phyloP scores from a whole-genome alignment of 1,140 invertebrate species.

The Ganaspis sp. region DNA sequence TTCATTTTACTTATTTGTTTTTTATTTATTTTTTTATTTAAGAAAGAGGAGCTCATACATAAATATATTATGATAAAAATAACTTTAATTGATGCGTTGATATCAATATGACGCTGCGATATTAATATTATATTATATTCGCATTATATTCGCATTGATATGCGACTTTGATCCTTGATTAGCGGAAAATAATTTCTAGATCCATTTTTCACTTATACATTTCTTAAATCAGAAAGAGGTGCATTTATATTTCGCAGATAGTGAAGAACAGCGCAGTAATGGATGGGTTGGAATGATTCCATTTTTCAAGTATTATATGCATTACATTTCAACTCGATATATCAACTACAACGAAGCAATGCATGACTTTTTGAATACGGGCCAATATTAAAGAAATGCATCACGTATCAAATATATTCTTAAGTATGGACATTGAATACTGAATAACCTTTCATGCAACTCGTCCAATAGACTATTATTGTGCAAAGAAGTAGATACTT shows the following conservation, averaged over 20 bases:
- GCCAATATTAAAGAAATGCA: slow-evolving; percentile 21
- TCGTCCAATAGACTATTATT: neutral
- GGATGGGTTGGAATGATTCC: neutral
- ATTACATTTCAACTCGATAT: slow-evolving; percentile 12
- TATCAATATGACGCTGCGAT: too few relatives aligned
- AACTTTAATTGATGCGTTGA: too few relatives aligned
- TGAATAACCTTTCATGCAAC: neutral
- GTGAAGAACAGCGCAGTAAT: neutral
- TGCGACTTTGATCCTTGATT: too few relatives aligned
- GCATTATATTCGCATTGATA: too few relatives aligned
- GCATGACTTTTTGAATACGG: slow-evolving; percentile 3
- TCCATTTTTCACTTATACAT: neutral
- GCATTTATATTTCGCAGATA: neutral
- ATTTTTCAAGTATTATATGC: slow-evolving; percentile 16
- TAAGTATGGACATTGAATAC: slow-evolving; percentile 13
- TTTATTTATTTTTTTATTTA: too few relatives aligned
- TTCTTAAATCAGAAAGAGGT: neutral
- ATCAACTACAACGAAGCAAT: neutral
- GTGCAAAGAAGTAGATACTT: neutral
- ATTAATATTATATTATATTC: too few relatives aligned
- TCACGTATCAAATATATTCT: slow-evolving; percentile 20
- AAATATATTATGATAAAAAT: too few relatives aligned
- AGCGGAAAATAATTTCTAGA: too few relatives aligned
- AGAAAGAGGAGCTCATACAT: too few relatives aligned
- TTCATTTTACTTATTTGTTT: too few relatives aligned